Evolutionary conservation across 2,797 vertebrate species (phyloP).

Genomic region (Dipus sagitta): DNA sequence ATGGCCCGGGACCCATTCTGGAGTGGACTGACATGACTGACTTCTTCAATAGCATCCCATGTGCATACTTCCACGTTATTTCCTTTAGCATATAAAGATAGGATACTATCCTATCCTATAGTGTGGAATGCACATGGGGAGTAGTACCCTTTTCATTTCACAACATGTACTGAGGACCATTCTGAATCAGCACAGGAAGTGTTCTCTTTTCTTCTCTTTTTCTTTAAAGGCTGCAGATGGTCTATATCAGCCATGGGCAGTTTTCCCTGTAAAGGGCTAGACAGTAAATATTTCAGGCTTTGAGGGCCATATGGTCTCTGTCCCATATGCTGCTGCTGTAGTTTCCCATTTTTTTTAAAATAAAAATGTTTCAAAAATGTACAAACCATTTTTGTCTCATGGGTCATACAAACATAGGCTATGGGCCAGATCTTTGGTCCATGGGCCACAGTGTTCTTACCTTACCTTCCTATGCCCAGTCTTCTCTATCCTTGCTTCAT

Average conservation of each 20-base stretch:
- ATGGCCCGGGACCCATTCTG: background rate
- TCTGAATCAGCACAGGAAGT: conserved; percentile 19
- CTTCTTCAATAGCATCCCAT: background rate
- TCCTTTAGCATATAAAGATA: background rate
- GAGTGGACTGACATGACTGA: too few relatives aligned
- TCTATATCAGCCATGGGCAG: conserved; percentile 59
- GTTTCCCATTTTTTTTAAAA: background rate
- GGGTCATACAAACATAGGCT: background rate
- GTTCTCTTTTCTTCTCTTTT: background rate
- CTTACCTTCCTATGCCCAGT: background rate
- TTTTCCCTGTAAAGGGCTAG: conserved; percentile 69
- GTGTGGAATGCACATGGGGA: background rate
- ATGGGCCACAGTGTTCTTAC: background rate
- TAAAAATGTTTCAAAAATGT: conserved; percentile 53
- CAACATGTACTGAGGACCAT: conserved; percentile 1
- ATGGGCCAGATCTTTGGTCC: background rate
- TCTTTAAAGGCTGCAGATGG: conserved; percentile 65
- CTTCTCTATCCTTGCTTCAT: background rate
- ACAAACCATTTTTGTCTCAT: conserved; percentile 44
- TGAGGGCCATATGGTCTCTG: conserved; percentile 69
- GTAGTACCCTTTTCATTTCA: conserved; percentile 29
- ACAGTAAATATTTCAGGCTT: conserved; percentile 79
- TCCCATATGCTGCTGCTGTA: conserved; percentile 67
- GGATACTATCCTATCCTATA: background rate
- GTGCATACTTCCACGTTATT: background rate